Evolutionary conservation across 92 coral and sea anemone species (phyloP).

Genomic region (Montipora capitata): DNA sequence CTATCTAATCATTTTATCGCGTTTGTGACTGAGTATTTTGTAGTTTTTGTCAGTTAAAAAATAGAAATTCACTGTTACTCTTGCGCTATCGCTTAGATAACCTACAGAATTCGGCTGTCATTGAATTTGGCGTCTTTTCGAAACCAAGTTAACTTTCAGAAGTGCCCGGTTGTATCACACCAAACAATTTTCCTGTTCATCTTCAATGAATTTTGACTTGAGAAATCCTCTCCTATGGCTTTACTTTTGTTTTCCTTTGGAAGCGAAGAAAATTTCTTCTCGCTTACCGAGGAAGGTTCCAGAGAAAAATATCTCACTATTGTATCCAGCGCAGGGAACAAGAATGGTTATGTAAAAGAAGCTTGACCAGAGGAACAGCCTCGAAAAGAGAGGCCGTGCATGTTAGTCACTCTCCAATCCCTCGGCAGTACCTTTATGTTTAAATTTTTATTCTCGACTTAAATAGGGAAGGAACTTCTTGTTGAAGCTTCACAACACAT

Average conservation of each 20-base stretch:
- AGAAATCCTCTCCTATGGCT: not conserved
- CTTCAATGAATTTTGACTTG: not conserved
- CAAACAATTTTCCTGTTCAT: not conserved
- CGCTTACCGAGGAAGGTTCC: too few relatives aligned
- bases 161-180: not conserved
- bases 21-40: constrained; percentile 14
- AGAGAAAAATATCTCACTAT: not conserved
- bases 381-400: too few relatives aligned
- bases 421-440: not conserved
- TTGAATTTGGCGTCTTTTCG: not conserved
- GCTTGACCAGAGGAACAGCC: too few relatives aligned
- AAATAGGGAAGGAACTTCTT: too few relatives aligned
- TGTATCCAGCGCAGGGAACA: not conserved
- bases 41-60: constrained; percentile 33
- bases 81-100: constrained; percentile 31
- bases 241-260: not conserved
- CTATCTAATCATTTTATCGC: constrained; percentile 51
- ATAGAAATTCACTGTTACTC: constrained; percentile 18
- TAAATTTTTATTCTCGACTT: too few relatives aligned
- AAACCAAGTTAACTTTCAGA: not conserved
- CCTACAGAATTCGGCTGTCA: constrained; percentile 12
- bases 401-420: not conserved
- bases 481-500: not conserved
- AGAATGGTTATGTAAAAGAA: too few relatives aligned
- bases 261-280: too few relatives aligned